These are phyloP conservation scores for Brevimyrus niger DNA, from an alignment of 2,113 vertebrate species.

Conservation along the genomic window DNA sequence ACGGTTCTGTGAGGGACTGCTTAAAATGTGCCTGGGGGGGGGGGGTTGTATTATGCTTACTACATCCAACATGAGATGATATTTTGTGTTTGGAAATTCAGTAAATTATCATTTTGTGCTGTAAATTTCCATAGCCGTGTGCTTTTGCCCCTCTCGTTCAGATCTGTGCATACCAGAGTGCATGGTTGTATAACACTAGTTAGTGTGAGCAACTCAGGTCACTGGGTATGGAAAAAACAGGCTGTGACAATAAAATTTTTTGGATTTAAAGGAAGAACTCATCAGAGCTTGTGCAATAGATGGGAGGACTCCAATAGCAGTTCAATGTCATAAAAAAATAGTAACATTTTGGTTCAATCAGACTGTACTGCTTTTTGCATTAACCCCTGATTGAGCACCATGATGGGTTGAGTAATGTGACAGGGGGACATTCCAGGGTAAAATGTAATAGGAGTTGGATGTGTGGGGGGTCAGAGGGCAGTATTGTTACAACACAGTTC, in stretches of 20 bases:
- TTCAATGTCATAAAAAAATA: neutral
- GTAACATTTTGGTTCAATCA: too few species aligned
- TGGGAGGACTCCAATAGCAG: neutral
- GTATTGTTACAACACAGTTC: neutral
- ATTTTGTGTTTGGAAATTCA: neutral
- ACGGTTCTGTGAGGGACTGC: neutral
- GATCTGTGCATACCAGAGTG: neutral
- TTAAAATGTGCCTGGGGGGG: neutral
- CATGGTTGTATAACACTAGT: neutral
- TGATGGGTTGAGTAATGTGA: neutral
- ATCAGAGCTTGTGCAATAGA: neutral
- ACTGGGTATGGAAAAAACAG: neutral
- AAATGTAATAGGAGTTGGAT: neutral
- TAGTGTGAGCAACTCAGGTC: neutral
- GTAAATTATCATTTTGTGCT: neutral
- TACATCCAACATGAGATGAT: neutral
- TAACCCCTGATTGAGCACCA: neutral
- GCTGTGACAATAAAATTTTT: neutral
- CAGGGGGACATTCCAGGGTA: neutral
- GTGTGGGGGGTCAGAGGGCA: neutral
- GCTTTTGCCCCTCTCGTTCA: neutral
- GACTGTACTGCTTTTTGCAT: neutral
- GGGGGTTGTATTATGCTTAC: neutral
- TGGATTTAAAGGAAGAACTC: neutral
- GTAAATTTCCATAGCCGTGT: neutral